Evolutionary conservation across 2,888 invertebrate genomes (phyloP), one percentile per base, ranked within the genome.

Genomic region (Microplitis manilae): DNA sequence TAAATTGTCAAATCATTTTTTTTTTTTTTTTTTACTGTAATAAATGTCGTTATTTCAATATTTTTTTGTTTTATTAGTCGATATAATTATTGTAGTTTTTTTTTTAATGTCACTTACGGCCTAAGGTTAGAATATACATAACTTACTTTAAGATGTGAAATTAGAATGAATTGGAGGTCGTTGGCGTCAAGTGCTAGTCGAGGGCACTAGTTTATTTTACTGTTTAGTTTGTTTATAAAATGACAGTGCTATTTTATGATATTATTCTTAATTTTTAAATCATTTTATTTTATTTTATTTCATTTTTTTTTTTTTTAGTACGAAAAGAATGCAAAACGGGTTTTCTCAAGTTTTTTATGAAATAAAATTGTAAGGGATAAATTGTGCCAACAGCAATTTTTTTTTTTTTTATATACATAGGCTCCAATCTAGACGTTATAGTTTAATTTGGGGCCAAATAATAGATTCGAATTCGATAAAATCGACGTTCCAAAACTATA

Each of bases 131-230:
- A 50, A 50, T 50, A 68, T 38, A 70, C 50, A 72, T 77, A 30
- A 61, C 39, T 30, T 75, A 75, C 73, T 83, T 80, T 81, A 80
- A 76, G 80, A 81, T 76, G 77, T 80, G 76, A 77, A 82, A 82
- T 82, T 82, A 81, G 79, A 82, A 81, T 82, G 81, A 82, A 82
- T 81, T 77, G 77, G 78, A 79, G 79, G 74, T 82, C 78, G 75
- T 80, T 82, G 77, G 79, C 77, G 79, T 79, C 79, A 73, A 79
- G 80, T 68, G 75, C 71, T 75, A 68, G 64, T 72, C 78, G 71
- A 76, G 76, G 71, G 61, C 75, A 75, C 60, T 64, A 62, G 15
- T 61, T 20, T 75, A 75, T 64, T 75, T 69, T 65, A 65, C 41
- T 50, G 6, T 50, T 75, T 30, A 74, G 68, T 69, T 69, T 7